phyloP scores from a whole-genome alignment of 2,797 vertebrate species.

The Strix occidentalis region DNA sequence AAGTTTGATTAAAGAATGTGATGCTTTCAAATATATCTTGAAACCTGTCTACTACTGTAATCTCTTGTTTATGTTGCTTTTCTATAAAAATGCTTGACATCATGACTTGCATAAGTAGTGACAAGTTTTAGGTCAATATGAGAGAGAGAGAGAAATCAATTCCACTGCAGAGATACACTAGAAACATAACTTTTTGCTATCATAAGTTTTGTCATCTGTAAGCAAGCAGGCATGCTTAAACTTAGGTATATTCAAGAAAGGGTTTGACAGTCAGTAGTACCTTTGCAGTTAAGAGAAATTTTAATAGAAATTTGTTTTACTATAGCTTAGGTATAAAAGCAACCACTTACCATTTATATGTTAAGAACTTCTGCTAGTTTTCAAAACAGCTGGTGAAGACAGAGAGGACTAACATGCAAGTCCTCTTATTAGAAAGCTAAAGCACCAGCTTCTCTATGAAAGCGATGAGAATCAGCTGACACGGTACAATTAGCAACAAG shows the following conservation, averaged over 20 bases:
- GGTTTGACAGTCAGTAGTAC: not conserved
- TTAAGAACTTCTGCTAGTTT: not conserved
- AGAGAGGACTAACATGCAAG: not conserved
- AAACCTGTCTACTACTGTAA: not conserved
- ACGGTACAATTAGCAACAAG: not conserved
- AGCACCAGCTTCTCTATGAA: conserved; percentile 51
- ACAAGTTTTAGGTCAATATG: not conserved
- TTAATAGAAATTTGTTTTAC: not conserved
- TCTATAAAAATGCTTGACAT: not conserved
- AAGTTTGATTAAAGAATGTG: not conserved
- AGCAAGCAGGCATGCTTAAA: not conserved
- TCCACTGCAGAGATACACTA: not conserved
- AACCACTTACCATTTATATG: conserved; percentile 69
- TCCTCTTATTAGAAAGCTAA: conserved; percentile 58
- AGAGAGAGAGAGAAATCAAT: not conserved
- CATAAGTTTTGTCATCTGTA: not conserved
- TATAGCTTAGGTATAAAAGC: not conserved
- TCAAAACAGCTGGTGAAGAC: not conserved
- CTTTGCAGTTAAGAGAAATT: not conserved
- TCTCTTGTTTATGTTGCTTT: not conserved
- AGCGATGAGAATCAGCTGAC: conserved; percentile 37
- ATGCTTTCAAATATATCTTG: not conserved
- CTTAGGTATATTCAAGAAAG: not conserved
- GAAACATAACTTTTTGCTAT: not conserved
- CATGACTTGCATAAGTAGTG: not conserved